A percentile compares a stretch with the other conserved stretches of the same genome.
Conservation (phyloP, 2,113 vertebrate genomes). For the Periophthalmodon schlosseri region DNA sequence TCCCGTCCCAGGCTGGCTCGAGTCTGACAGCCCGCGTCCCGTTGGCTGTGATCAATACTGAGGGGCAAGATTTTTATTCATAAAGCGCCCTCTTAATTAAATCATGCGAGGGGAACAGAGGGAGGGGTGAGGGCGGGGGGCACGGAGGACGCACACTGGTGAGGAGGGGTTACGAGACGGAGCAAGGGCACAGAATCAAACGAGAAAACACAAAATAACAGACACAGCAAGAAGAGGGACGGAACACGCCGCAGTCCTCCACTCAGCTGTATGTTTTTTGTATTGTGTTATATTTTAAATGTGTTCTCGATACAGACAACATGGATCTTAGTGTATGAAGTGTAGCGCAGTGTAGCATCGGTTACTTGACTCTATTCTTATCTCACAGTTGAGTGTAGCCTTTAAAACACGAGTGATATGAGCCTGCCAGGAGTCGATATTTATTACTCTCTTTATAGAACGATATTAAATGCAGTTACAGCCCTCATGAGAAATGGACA, state of each 20-base stretch:
- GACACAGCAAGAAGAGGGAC: conserved; percentile 40
- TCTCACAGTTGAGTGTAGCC: conserved; percentile 44
- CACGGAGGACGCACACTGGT: conserved; percentile 22
- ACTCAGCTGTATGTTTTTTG: not conserved
- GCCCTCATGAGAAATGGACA: conserved; percentile 54
- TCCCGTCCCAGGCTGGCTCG: conserved; percentile 55
- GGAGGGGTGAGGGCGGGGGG: not conserved
- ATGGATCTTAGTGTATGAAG: not conserved
- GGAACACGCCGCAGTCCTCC: not conserved
- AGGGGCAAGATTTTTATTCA: conserved; percentile 96
- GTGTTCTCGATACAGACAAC: too few species aligned
- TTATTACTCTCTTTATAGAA: conserved; percentile 76
- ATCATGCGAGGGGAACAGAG: conserved; percentile 83
- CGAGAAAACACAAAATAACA: conserved; percentile 65
- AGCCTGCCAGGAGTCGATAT: conserved; percentile 74
- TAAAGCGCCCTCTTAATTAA: conserved; percentile 95
- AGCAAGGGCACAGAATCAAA: conserved; percentile 66
- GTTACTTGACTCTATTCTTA: conserved; percentile 60
- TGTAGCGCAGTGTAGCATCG: conserved; percentile 27
- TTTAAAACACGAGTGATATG: conserved; percentile 66
- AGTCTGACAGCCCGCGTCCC: conserved; percentile 83
- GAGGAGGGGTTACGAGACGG: conserved; percentile 31
- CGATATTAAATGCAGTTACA: conserved; percentile 75
- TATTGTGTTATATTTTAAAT: not conserved
- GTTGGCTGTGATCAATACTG: conserved; percentile 89